Evolutionary conservation across 1,140 invertebrate species (phyloP).

Genomic region (Drosophila erecta): DNA sequence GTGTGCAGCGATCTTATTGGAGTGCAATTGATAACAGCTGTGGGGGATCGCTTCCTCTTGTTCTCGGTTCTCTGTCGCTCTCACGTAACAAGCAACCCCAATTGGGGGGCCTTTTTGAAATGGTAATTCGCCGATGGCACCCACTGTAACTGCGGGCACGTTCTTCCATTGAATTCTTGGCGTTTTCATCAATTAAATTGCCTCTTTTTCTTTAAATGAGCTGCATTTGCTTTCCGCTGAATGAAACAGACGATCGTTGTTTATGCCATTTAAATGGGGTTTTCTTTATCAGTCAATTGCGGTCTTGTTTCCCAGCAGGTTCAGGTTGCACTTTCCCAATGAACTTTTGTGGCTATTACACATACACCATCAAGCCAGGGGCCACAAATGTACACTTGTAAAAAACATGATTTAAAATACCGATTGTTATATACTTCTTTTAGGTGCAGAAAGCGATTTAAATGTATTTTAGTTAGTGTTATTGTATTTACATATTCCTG

Average conservation of each 20-base stretch:
- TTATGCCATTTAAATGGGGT: slow-evolving; percentile 52
- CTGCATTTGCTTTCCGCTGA: slow-evolving; percentile 28
- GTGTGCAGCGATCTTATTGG: slow-evolving; percentile 20
- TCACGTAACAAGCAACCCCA: slow-evolving; percentile 10
- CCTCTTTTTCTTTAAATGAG: slow-evolving; percentile 23
- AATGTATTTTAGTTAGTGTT: no score
- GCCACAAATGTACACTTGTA: slow-evolving; percentile 2
- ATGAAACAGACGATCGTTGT: slow-evolving; percentile 32
- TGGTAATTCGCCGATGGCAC: slow-evolving; percentile 27
- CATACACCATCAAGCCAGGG: slow-evolving; percentile 18
- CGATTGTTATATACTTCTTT: no score
- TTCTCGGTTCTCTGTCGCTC: not conserved
- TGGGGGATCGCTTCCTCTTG: slow-evolving; percentile 10
- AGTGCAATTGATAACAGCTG: slow-evolving; percentile 29
- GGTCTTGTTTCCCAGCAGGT: slow-evolving; percentile 70
- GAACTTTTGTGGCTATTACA: slow-evolving; percentile 67
- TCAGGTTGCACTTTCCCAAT: slow-evolving; percentile 72
- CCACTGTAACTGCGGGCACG: slow-evolving; percentile 32
- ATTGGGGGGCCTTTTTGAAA: slow-evolving; percentile 11
- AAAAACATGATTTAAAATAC: not conserved
- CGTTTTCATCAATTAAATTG: slow-evolving; percentile 41
- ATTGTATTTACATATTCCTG: no score
- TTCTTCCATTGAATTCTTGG: slow-evolving; percentile 22
- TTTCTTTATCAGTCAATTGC: slow-evolving; percentile 72
- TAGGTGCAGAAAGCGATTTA: no score